Percentiles rank a stretch among this genome's conserved stretches.
Conservation (phyloP, 2,797 vertebrate genomes). For the Pogoniulus pusillus region DNA sequence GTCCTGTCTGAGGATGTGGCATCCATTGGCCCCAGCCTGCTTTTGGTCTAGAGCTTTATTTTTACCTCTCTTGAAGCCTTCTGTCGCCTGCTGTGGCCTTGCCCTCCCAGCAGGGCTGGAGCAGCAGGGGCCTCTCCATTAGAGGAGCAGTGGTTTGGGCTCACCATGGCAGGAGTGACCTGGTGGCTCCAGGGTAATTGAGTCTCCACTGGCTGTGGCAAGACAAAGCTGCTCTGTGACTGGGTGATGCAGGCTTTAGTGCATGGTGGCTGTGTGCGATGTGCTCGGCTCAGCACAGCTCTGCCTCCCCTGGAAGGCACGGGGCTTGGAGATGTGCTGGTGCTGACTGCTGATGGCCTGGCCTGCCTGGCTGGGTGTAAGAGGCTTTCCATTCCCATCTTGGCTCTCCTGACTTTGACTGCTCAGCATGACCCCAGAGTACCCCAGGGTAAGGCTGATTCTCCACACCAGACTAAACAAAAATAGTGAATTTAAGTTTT, state of each 20-base stretch:
- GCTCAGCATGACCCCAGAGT: background rate
- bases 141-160: slow-evolving; percentile 43
- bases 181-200: no score
- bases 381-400: slow-evolving; percentile 44
- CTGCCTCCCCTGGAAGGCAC: slow-evolving; percentile 8
- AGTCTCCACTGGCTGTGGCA: slow-evolving; percentile 53
- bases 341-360: slow-evolving; percentile 38
- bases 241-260: slow-evolving; percentile 44
- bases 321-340: background rate
- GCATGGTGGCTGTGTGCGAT: background rate
- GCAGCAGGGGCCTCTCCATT: slow-evolving; percentile 51
- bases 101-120: background rate
- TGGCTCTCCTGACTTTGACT: background rate
- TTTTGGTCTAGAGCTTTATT: no score
- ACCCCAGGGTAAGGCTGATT: background rate
- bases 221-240: slow-evolving; percentile 65
- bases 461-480: slow-evolving; percentile 58
- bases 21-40: no score
- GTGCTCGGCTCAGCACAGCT: background rate
- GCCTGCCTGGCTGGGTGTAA: slow-evolving; percentile 1
- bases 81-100: background rate
- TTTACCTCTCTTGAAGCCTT: no score
- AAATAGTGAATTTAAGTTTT: slow-evolving; percentile 37
- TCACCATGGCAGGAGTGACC: background rate
- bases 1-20: background rate